Conservation (phyloP, 2,888 invertebrate genomes). For the Scaptomyza cyrtandrae region DNA sequence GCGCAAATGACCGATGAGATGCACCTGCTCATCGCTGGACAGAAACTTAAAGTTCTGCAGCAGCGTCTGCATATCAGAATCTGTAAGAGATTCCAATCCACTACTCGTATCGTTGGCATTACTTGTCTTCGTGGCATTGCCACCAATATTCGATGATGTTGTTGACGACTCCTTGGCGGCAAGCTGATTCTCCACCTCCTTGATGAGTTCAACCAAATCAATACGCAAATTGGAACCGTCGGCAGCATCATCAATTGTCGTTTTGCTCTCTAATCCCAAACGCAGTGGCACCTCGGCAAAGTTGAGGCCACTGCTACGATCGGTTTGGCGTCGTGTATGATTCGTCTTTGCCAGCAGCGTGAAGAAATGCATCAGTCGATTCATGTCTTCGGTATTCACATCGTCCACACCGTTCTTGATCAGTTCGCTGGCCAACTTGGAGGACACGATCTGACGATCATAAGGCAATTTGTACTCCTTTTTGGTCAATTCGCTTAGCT, state of each 20-base stretch:
- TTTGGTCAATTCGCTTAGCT: slow-evolving; percentile 9
- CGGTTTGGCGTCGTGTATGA: slow-evolving; percentile 21
- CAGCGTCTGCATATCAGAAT: slow-evolving; percentile 91
- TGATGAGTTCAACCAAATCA: slow-evolving; percentile 71
- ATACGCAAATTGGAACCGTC: slow-evolving; percentile 24
- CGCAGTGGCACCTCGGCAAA: slow-evolving; percentile 40
- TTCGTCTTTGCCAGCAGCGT: slow-evolving; percentile 88
- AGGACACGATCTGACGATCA: slow-evolving; percentile 91
- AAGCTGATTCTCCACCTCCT: slow-evolving; percentile 72
- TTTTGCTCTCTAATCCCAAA: slow-evolving; percentile 18
- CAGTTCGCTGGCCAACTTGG: slow-evolving; percentile 92
- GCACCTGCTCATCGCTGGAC: slow-evolving; percentile 92
- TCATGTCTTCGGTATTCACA: slow-evolving; percentile 91
- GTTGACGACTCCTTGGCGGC: slow-evolving; percentile 44
- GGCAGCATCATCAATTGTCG: slow-evolving; percentile 49
- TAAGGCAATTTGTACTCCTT: slow-evolving; percentile 83
- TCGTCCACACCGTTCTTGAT: slow-evolving; percentile 92
- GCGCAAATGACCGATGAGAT: slow-evolving; percentile 92
- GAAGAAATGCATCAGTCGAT: slow-evolving; percentile 91
- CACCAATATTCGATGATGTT: too few species aligned
- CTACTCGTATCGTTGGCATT: slow-evolving; percentile 77
- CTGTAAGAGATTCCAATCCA: slow-evolving; percentile 90
- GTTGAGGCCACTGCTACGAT: slow-evolving; percentile 14
- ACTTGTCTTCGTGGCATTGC: slow-evolving; percentile 40
- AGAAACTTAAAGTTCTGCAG: slow-evolving; percentile 93